A percentile compares a stretch with the other conserved stretches of the same genome.
These are phyloP conservation scores for Dinothrombium tinctorium DNA, from an alignment of 1,140 invertebrate species.

Conservation along the genomic window DNA sequence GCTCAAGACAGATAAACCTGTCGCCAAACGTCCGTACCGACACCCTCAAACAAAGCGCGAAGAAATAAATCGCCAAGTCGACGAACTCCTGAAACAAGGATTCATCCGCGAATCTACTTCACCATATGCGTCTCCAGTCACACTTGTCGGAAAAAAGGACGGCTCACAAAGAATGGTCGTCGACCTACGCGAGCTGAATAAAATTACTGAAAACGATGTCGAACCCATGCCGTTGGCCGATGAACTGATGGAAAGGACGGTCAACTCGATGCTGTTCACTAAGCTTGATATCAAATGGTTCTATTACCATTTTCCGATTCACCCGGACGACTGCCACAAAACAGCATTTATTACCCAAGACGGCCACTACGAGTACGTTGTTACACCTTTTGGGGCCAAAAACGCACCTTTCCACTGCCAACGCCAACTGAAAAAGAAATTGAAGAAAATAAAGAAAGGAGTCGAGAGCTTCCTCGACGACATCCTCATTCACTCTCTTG, in stretches of 20 bases:
- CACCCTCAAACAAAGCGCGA: not conserved
- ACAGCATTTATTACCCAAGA: slow-evolving; percentile 16
- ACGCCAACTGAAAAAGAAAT: not conserved
- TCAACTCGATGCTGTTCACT: slow-evolving; percentile 10
- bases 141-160: slow-evolving; percentile 15
- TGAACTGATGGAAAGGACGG: slow-evolving; percentile 13
- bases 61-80: slow-evolving; percentile 6
- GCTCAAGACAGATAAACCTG: not conserved
- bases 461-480: not conserved
- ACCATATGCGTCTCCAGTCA: slow-evolving; percentile 5
- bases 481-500: not conserved
- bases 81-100: not conserved
- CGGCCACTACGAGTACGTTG: slow-evolving; percentile 18
- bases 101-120: slow-evolving; percentile 5
- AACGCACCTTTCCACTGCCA: slow-evolving; percentile 13
- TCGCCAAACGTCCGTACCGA: slow-evolving; percentile 2
- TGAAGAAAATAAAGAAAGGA: not conserved
- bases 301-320: slow-evolving; percentile 14
- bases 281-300: slow-evolving; percentile 13
- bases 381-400: slow-evolving; percentile 18
- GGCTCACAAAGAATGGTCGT: slow-evolving; percentile 14
- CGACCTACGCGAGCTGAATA: slow-evolving; percentile 18
- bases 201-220: slow-evolving; percentile 14
- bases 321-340: slow-evolving; percentile 10
- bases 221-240: slow-evolving; percentile 16